Percentiles rank a stretch among this genome's conserved stretches.
phyloP scores from a whole-genome alignment of 2,113 vertebrate species.

The Myanophis thanlyinensis region DNA sequence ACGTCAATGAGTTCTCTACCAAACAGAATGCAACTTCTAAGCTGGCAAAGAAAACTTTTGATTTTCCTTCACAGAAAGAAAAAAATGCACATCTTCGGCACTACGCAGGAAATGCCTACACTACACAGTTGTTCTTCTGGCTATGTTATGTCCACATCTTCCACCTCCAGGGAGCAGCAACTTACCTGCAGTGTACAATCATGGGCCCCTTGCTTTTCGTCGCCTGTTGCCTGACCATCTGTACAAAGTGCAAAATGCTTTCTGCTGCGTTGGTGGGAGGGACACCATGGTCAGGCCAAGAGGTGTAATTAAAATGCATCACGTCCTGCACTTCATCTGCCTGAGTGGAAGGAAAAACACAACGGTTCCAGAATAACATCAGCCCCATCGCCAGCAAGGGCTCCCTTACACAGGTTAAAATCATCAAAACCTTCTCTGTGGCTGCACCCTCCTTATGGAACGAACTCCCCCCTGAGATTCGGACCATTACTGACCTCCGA shows the following conservation, averaged over 20 bases:
- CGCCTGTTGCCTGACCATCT: slow-evolving; percentile 89
- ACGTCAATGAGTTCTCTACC: not conserved
- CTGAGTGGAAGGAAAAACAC: slow-evolving; percentile 58
- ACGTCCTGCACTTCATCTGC: slow-evolving; percentile 88
- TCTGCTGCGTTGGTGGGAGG: slow-evolving; percentile 89
- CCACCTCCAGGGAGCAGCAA: not conserved
- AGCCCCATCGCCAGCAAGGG: accelerated
- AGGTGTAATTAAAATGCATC: slow-evolving; percentile 93
- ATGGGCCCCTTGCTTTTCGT: slow-evolving; percentile 83
- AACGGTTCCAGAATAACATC: not conserved
- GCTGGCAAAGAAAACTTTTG: not conserved
- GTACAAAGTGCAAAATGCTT: slow-evolving; percentile 93
- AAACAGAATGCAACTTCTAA: not conserved
- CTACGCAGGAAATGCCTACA: not conserved
- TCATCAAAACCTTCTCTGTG: too few species aligned
- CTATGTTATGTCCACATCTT: accelerated
- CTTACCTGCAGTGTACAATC: slow-evolving; percentile 93
- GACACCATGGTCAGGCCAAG: slow-evolving; percentile 96
- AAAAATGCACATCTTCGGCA: not conserved
- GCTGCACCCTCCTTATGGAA: too few species aligned
- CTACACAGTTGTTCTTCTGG: accelerated
- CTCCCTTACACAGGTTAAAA: not conserved
- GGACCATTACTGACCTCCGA: too few species aligned
- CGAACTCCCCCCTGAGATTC: too few species aligned
- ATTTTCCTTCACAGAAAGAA: not conserved